Base-by-base conservation (phyloP, 2,888 invertebrate species). In the Eupithecia dodoneata region DNA sequence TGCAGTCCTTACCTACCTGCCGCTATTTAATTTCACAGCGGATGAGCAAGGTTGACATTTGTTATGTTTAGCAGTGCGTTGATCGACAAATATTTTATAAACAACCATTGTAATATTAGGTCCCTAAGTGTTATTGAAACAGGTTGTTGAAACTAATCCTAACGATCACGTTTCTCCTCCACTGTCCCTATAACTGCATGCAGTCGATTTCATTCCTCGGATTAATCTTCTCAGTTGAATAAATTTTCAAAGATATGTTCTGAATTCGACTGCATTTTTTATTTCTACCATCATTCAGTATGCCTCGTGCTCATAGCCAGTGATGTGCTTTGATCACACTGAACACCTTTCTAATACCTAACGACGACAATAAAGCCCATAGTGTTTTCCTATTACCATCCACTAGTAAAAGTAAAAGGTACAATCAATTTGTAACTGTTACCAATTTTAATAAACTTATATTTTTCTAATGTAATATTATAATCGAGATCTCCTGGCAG, bases 51-150 rank as follows among this genome's bases (percentile, higher is more conserved):
- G 45, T 69, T 67, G 15, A 9, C 18, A 69, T 44, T 63, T 63
- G 63, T 74, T 63, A 70, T 73, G 42, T 47, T 49, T 30, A 44
- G 67, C 72, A 76, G 66, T 72, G 70, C 76, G 76, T 74, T 79
- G 79, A 74, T 79, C 76, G 74, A 74, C 70, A 74, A 76, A 81
- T 78, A 74, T 80, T 79, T 77, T 71, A 76, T 73, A 76, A 74
- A 80, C 74, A 75, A 78, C 78, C 78, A 77, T 77, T 79, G 73
- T 80, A 76, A 77, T 75, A 74, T 76, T 55, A 74, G 71, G 72
- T 72, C 44, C 69, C 65, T 75, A 75, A 74, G 78, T 76, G 78
- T 74, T 78, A 76, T 72, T 41, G n/a, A 76, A 78, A 79, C 74
- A 49, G 76, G 79, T 76, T 76, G 79, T 79, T 79, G 45, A 79